These are phyloP conservation scores for Gouania willdenowi DNA, from an alignment of 2,797 vertebrate genomes.

Conservation along the genomic window DNA sequence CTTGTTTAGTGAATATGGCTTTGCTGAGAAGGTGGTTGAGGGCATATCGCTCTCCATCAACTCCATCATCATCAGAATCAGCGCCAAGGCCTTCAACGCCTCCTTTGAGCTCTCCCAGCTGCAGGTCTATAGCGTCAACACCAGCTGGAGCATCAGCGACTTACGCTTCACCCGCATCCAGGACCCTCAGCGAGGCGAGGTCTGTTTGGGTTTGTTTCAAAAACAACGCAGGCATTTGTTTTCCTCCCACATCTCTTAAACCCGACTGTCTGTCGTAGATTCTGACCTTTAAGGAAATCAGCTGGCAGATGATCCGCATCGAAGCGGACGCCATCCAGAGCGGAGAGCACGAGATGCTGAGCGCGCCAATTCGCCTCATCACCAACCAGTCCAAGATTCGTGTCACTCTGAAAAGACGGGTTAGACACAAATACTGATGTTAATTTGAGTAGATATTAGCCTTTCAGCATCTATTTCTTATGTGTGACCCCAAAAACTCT, in stretches of 20 bases:
- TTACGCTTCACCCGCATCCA: slow-evolving; percentile 91
- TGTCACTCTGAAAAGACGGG: slow-evolving; percentile 96
- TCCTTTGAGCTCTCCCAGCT: slow-evolving; percentile 98
- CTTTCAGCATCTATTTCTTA: no score
- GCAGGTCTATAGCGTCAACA: slow-evolving; percentile 96
- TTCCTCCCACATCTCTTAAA: no score
- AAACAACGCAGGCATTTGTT: no score
- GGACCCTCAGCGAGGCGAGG: slow-evolving; percentile 91
- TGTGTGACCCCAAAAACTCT: no score
- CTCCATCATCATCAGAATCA: slow-evolving; percentile 94
- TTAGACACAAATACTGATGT: slow-evolving; percentile 64
- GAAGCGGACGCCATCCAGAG: slow-evolving; percentile 98
- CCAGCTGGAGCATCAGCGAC: slow-evolving; percentile 89
- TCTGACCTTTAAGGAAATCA: slow-evolving; percentile 98
- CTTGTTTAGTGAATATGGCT: slow-evolving; percentile 98
- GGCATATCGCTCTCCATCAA: slow-evolving; percentile 95
- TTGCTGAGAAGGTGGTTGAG: slow-evolving; percentile 98
- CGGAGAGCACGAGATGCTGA: slow-evolving; percentile 91
- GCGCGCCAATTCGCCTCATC: slow-evolving; percentile 95
- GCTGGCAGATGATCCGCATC: slow-evolving; percentile 99
- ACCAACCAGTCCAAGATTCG: slow-evolving; percentile 98
- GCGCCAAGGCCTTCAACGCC: slow-evolving; percentile 97
- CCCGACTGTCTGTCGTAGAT: slow-evolving; percentile 69
- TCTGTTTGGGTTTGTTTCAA: slow-evolving; percentile 37
- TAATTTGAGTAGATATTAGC: no score